These are phyloP conservation scores for Trichopoda pennipes DNA, from an alignment of 2,888 invertebrate species.

Conservation along the genomic window DNA sequence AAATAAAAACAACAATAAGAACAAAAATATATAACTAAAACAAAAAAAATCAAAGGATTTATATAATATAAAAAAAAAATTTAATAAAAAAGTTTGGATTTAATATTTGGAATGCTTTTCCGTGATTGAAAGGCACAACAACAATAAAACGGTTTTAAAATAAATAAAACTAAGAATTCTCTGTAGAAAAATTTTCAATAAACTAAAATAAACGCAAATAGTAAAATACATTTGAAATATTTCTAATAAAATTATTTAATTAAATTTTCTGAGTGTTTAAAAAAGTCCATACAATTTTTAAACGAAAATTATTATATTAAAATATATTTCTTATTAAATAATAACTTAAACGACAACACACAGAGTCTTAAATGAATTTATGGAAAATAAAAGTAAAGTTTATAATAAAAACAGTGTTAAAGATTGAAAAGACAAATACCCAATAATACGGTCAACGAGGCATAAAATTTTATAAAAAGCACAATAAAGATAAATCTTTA, in stretches of 20 bases:
- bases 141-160: no score
- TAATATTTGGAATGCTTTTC: no score
- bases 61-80: not conserved
- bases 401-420: conserved; percentile 35
- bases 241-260: not conserved
- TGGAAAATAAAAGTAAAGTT: not conserved
- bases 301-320: not conserved
- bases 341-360: not conserved
- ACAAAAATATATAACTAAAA: not conserved
- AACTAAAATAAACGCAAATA: not conserved
- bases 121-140: no score
- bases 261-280: conserved; percentile 3
- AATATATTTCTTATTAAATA: not conserved
- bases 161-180: no score
- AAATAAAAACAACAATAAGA: conserved; percentile 25
- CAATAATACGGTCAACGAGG: conserved; percentile 48
- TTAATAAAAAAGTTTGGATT: no score
- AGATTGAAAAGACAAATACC: conserved; percentile 56
- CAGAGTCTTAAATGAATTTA: conserved; percentile 8
- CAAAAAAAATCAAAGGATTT: conserved; percentile 47
- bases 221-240: conserved; percentile 1
- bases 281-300: not conserved
- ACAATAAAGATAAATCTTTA: conserved; percentile 26
- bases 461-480: conserved; percentile 33
- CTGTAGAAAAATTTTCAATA: no score